A percentile compares a stretch with the other conserved stretches of the same genome.
These are phyloP conservation scores for Neelides sp. DNA, from an alignment of 1,140 invertebrate species.

Conservation along the genomic window DNA sequence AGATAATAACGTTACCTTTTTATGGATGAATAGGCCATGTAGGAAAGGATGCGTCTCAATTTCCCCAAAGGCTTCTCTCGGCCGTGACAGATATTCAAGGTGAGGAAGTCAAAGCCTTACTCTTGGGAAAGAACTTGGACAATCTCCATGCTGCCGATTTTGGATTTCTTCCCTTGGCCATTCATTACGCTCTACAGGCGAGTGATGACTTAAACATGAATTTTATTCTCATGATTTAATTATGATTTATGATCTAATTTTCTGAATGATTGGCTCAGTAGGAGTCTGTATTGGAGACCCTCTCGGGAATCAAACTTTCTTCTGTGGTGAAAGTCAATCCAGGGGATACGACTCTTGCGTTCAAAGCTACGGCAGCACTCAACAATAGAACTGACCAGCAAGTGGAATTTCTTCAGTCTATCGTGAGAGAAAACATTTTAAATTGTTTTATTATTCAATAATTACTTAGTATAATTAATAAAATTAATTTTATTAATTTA, in stretches of 20 bases:
- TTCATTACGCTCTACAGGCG: constrained; percentile 16
- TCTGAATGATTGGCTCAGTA: background rate
- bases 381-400: constrained; percentile 13
- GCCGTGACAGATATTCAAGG: constrained; percentile 18
- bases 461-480: background rate
- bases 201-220: background rate
- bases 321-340: constrained; percentile 12
- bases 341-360: constrained; percentile 14
- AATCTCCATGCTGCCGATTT: constrained; percentile 12
- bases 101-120: constrained; percentile 21
- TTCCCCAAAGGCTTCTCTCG: constrained; percentile 13
- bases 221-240: background rate
- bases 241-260: background rate
- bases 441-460: no score
- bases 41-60: constrained; percentile 13
- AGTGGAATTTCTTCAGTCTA: constrained; percentile 17
- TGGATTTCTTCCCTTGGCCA: constrained; percentile 18
- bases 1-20: no score
- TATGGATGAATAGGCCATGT: no score
- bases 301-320: constrained; percentile 13
- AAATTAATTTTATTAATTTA: background rate
- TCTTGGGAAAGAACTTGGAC: constrained; percentile 14
- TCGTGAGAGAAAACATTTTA: constrained; percentile 5
- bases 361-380: constrained; percentile 11
- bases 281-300: constrained; percentile 3